phyloP scores from a whole-genome alignment of 2,888 invertebrate species.

The Chloromyia formosa region DNA sequence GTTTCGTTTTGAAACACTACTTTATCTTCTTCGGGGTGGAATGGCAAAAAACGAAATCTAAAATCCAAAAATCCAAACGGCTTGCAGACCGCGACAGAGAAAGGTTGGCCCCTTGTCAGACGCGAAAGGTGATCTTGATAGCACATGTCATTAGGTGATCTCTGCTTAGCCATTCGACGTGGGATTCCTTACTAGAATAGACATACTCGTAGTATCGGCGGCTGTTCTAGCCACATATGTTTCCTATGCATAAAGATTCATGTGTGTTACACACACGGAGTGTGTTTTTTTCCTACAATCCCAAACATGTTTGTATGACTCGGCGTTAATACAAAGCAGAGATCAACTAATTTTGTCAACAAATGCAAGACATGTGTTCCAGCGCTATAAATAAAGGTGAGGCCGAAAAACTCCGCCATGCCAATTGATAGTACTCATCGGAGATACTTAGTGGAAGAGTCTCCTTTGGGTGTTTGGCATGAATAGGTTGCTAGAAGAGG shows the following conservation, averaged over 20 bases:
- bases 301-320: constrained; percentile 19
- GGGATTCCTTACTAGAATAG: neutral
- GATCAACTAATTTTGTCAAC: constrained; percentile 46
- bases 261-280: neutral
- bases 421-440: constrained; percentile 13
- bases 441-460: constrained; percentile 5
- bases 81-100: neutral
- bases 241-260: neutral
- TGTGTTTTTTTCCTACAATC: constrained; percentile 10
- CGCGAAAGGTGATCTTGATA: constrained; percentile 36
- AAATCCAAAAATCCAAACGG: too few relatives aligned
- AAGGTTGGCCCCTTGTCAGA: constrained; percentile 6
- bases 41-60: neutral
- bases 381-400: constrained; percentile 36
- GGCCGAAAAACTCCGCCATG: constrained; percentile 21
- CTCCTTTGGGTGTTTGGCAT: constrained; percentile 25
- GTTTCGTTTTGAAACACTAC: neutral
- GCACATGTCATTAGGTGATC: constrained; percentile 24
- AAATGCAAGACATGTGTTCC: constrained; percentile 45
- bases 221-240: constrained; percentile 24
- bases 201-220: too few relatives aligned
- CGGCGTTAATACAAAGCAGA: constrained; percentile 33
- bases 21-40: neutral
- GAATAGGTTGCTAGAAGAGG: constrained; percentile 3
- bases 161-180: neutral